Base-by-base conservation (phyloP, 2,113 vertebrate species). In the Rhinopomastus cyanomelas region DNA sequence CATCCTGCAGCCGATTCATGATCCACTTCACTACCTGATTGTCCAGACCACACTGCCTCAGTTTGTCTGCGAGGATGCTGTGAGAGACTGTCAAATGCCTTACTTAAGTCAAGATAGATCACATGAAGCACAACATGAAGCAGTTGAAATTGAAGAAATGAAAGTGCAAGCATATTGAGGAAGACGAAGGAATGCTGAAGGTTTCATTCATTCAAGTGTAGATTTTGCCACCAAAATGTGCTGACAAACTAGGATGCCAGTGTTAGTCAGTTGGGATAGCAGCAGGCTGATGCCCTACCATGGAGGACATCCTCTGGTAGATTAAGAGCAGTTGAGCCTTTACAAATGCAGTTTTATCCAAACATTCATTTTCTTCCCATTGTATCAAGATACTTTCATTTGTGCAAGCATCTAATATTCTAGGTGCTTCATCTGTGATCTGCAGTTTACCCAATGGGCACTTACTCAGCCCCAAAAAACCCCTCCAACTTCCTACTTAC, bases 381-480 rank as follows among this genome's bases (percentile, higher is more conserved):
- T 93, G 39, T 12, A 76, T 27, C 6, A 36, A 73, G 42, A 46
- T 68, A 39, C 62, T 84, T 75, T 29, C 37, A 79, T 73, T 82
- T 91, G 59, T 76, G n/a, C 55, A 56, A 14, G 64, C 49, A 85
- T 52, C 71, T 78, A 62, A 73, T 76, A 67, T 66, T 82, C 77
- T 85, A 79, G 86, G 34, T 57, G 37, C 48, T 81, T 81, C 22
- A 79, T 6, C 62, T 90, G 34, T 81, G 20, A 79, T 6, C 62
- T 90, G 34, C 49, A 53, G 61, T 56, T 90, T 77, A 86, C 53
- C 90, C 90, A 86, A 57, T 18, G 78, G 34, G 26, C 78, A 87
- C 71, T 94, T 94, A 86, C 46, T 77, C 68, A 86, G 65, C 44
- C 7, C n/a, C 78, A 87, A 84, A 90, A 79, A 94, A 91, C 20